These are phyloP conservation scores for Ochotona curzoniae DNA, from an alignment of 2,113 vertebrate species.

Conservation along the genomic window DNA sequence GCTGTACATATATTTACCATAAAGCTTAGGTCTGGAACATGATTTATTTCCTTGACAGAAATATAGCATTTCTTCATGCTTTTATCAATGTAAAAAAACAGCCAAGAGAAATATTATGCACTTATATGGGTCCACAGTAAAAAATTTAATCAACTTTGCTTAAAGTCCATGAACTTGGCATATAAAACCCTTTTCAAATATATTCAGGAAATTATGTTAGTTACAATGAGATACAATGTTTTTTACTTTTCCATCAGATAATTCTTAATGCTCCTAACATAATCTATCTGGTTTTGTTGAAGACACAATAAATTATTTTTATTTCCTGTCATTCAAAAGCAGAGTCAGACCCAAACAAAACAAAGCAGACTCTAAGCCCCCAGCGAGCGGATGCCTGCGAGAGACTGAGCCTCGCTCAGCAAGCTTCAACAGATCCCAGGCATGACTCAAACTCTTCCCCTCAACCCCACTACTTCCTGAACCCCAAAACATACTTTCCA, in stretches of 20 bases:
- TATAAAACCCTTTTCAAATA: background rate
- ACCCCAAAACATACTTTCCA: background rate
- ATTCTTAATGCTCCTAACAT: constrained; percentile 14
- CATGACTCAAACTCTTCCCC: background rate
- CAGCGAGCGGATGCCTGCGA: background rate
- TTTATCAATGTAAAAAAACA: background rate
- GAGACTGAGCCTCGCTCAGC: background rate
- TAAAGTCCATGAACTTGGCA: background rate
- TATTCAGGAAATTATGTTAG: background rate
- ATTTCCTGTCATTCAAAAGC: background rate
- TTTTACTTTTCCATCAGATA: background rate
- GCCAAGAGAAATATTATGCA: background rate
- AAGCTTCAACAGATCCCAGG: background rate
- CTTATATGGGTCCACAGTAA: background rate
- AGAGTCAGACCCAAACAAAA: background rate
- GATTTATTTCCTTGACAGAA: constrained; percentile 5
- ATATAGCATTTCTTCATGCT: background rate
- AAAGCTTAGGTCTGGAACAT: background rate
- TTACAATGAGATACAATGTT: background rate
- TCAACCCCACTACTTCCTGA: background rate
- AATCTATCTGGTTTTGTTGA: constrained; percentile 23
- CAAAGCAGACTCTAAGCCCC: background rate
- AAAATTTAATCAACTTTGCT: background rate
- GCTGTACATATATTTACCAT: background rate
- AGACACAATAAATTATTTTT: background rate